These are phyloP conservation scores for Manduca sexta DNA, from an alignment of 1,140 invertebrate species.

Conservation along the genomic window DNA sequence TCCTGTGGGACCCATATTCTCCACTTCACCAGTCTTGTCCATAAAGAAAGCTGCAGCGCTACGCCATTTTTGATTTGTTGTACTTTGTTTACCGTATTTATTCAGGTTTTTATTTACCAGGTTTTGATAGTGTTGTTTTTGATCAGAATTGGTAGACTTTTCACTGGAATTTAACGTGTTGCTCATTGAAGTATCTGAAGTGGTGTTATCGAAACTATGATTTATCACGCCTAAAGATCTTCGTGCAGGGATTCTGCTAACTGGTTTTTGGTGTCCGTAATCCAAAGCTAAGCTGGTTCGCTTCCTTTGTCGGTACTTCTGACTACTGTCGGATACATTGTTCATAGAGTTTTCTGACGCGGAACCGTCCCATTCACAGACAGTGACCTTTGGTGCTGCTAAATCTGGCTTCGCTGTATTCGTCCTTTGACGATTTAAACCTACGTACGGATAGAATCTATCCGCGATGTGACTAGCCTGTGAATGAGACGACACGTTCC, in stretches of 20 bases:
- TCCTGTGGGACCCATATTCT: slow-evolving; percentile 57
- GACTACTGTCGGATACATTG: slow-evolving; percentile 38
- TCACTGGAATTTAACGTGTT: slow-evolving; percentile 37
- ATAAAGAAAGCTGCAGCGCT: slow-evolving; percentile 64
- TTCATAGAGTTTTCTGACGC: slow-evolving; percentile 35
- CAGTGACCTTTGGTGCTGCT: slow-evolving; percentile 15
- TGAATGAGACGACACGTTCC: slow-evolving; percentile 55
- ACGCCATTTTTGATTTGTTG: slow-evolving; percentile 55
- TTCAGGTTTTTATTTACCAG: slow-evolving; percentile 21
- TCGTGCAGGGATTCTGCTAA: slow-evolving; percentile 38
- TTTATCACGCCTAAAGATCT: slow-evolving; percentile 51
- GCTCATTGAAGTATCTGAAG: slow-evolving; percentile 45
- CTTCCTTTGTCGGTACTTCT: slow-evolving; percentile 53
- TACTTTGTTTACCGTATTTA: slow-evolving; percentile 33
- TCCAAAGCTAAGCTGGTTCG: slow-evolving; percentile 46
- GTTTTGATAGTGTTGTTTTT: slow-evolving; percentile 36
- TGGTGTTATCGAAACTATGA: slow-evolving; percentile 37
- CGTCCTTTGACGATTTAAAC: slow-evolving; percentile 37
- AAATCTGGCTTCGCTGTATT: slow-evolving; percentile 37
- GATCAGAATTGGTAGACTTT: slow-evolving; percentile 34
- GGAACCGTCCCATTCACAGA: slow-evolving; percentile 41
- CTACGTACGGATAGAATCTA: slow-evolving; percentile 59
- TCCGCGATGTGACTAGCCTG: slow-evolving; percentile 45
- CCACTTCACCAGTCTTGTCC: slow-evolving; percentile 61
- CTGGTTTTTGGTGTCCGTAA: slow-evolving; percentile 49